Base-by-base conservation (phyloP, 2,888 invertebrate species). In the Amphimallon solstitiale region DNA sequence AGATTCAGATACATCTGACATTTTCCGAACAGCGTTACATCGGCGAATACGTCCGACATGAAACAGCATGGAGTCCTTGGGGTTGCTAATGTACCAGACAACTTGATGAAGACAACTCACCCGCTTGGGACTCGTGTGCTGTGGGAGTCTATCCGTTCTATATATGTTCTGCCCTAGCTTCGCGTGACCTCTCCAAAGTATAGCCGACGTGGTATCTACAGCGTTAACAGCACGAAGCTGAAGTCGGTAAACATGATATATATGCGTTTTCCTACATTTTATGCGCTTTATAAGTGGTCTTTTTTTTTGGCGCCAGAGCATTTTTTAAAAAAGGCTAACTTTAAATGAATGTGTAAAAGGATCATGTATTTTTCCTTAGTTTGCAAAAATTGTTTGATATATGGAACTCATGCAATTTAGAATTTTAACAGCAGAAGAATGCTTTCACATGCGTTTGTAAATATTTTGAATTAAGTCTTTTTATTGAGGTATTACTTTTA, bases 91-190 rank as follows among this genome's bases (percentile, higher is more conserved):
- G 80, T 76, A 78, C 74, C 78, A 80, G 79, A 79, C 79, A 78
- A 74, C 73, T 78, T 81, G 81, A 80, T 80, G 80, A 80, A 80
- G 80, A 80, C 80, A 76, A 79, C 80, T 80, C 77, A 75, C 79
- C 73, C 80, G 75, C 79, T 69, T 73, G 80, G 80, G 80, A 80
- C 76, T 29, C 67, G 54, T 62, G 54, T 65, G 72, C 72, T 69
- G 67, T 72, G 73, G 73, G 74, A 73, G 73, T 72, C 73, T 70
- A 43, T 43, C 56, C 43, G 56, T 29, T 59, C 56, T 59, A 40
- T 23, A 9, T n/a, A n/a, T n/a, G n/a, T n/a, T n/a, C n/a, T n/a
- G n/a, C n/a, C 56, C 29, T 29, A 43, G 43, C 15, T 43, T 59
- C 43, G 14, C 23, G 68, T 67, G 70, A 70, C 71, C 73, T 72